Conservation (phyloP, 1,140 invertebrate species). For the Zaprionus vittiger region DNA sequence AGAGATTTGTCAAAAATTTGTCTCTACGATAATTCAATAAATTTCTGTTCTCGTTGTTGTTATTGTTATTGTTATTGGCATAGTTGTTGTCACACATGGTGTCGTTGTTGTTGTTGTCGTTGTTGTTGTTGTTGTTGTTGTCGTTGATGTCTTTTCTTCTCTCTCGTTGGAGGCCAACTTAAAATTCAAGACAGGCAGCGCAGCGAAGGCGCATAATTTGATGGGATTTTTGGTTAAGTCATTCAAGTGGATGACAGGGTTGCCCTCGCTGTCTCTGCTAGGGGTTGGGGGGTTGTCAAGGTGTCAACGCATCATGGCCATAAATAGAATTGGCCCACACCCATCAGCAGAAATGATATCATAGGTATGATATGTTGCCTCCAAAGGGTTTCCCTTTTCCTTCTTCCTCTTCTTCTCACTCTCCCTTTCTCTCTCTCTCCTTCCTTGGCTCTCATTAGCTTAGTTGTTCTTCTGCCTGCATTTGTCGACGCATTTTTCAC, state of each 20-base stretch:
- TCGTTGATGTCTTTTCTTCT: slow-evolving; percentile 15
- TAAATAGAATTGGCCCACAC: slow-evolving; percentile 47
- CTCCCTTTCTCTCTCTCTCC: too few species aligned
- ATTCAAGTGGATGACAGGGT: slow-evolving; percentile 51
- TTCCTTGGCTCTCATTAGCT: background rate
- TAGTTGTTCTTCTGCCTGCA: slow-evolving; percentile 20
- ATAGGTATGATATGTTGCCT: slow-evolving; percentile 22
- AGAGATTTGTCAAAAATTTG: slow-evolving; percentile 56
- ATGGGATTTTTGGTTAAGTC: slow-evolving; percentile 78
- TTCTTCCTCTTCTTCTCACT: background rate
- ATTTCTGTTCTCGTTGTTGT: slow-evolving; percentile 40
- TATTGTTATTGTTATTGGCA: slow-evolving; percentile 16
- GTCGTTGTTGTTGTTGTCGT: background rate
- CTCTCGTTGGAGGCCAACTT: slow-evolving; percentile 37
- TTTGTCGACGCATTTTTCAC: slow-evolving; percentile 44
- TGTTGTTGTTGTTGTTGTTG: slow-evolving; percentile 7
- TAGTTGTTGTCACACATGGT: slow-evolving; percentile 12
- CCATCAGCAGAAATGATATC: slow-evolving; percentile 40
- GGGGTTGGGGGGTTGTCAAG: slow-evolving; percentile 25
- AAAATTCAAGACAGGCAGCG: slow-evolving; percentile 77
- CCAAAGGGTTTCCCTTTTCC: slow-evolving; percentile 7
- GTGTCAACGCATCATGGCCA: slow-evolving; percentile 46
- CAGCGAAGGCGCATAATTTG: slow-evolving; percentile 69
- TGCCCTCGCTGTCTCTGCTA: background rate
- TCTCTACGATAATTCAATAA: slow-evolving; percentile 43